Percentiles rank a stretch among this genome's conserved stretches.
Conservation (phyloP, 2,888 invertebrate genomes). For the Diabrotica balteata region DNA sequence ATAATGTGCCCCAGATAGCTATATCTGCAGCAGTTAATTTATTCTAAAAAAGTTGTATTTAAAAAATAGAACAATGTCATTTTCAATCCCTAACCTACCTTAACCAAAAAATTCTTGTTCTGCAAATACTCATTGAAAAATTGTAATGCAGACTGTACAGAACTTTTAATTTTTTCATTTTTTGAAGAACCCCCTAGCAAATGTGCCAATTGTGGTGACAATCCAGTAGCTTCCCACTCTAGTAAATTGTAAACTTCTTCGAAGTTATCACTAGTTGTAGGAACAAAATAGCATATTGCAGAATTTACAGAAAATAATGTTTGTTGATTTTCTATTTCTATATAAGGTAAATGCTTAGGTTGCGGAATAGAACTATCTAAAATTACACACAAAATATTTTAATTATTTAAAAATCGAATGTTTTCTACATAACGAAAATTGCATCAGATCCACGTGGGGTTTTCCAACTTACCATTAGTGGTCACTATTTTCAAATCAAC, state of each 20-base stretch:
- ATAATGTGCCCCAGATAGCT: slow-evolving; percentile 76
- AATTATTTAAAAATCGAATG: slow-evolving; percentile 7
- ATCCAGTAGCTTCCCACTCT: slow-evolving; percentile 71
- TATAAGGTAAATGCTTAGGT: slow-evolving; percentile 70
- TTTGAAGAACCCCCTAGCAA: slow-evolving; percentile 63
- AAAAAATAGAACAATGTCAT: slow-evolving; percentile 5
- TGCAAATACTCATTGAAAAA: slow-evolving; percentile 65
- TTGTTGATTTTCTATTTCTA: slow-evolving; percentile 68
- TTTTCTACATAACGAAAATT: slow-evolving; percentile 3
- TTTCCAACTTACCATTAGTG: slow-evolving; percentile 55
- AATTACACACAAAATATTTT: slow-evolving; percentile 31
- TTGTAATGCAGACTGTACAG: slow-evolving; percentile 65
- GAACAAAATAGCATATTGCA: slow-evolving; percentile 71
- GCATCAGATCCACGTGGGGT: neutral
- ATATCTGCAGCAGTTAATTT: slow-evolving; percentile 73
- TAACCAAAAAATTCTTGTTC: slow-evolving; percentile 66
- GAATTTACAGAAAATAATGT: slow-evolving; percentile 77
- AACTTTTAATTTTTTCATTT: slow-evolving; percentile 65
- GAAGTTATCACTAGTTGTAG: slow-evolving; percentile 57
- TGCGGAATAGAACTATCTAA: slow-evolving; percentile 64
- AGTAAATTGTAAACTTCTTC: slow-evolving; percentile 65
- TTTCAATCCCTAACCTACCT: slow-evolving; percentile 59
- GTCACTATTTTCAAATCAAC: slow-evolving; percentile 67
- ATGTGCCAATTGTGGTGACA: slow-evolving; percentile 66
- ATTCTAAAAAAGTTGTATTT: slow-evolving; percentile 60